phyloP scores from a whole-genome alignment of 2,113 vertebrate genomes.

The Ibidorhyncha struthersii region DNA sequence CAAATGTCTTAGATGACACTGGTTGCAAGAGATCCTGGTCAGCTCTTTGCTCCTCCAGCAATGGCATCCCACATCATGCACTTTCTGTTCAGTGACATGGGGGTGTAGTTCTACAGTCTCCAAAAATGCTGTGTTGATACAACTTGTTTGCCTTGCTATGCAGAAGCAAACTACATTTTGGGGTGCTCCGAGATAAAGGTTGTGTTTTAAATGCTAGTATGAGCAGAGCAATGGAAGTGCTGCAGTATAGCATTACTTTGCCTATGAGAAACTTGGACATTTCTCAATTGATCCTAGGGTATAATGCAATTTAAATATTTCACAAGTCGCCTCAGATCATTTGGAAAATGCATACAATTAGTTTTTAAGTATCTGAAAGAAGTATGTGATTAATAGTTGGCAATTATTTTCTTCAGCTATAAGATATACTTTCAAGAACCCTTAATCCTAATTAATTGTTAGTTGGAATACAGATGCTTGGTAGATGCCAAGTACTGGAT shows the following conservation, averaged over 20 bases:
- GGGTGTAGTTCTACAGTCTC: not conserved
- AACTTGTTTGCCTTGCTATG: not conserved
- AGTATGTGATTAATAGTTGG: constrained; percentile 19
- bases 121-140: not conserved
- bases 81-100: not conserved
- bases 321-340: not conserved
- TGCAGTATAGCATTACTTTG: not conserved
- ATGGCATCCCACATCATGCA: not conserved
- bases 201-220: not conserved
- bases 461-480: constrained; percentile 30
- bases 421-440: constrained; percentile 32
- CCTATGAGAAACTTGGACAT: not conserved
- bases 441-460: constrained; percentile 57
- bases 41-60: not conserved
- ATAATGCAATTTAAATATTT: constrained; percentile 17
- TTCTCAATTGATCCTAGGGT: not conserved
- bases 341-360: constrained; percentile 33
- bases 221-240: not conserved
- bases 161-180: not conserved
- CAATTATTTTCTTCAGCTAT: constrained; percentile 40
- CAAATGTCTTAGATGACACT: not conserved
- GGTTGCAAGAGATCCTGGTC: not conserved
- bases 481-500: constrained; percentile 46
- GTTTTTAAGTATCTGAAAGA: constrained; percentile 41
- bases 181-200: not conserved